Conservation (phyloP, 2,888 invertebrate species). For the Cerastis leucographa region DNA sequence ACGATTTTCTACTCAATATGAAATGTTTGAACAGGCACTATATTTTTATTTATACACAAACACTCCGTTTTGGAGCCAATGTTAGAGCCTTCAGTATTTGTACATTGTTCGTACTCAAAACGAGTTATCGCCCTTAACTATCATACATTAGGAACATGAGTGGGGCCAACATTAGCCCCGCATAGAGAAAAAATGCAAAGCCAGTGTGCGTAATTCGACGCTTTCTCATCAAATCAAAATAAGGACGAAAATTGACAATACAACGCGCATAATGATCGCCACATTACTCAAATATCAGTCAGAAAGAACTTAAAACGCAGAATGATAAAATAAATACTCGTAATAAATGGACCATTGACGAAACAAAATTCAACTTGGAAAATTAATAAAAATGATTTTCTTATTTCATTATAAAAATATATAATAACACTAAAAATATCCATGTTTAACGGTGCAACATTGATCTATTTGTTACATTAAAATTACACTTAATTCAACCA, state of each 20-base stretch:
- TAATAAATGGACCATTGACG: constrained; percentile 76
- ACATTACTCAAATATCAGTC: constrained; percentile 70
- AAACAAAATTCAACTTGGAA: constrained; percentile 74
- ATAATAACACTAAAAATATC: constrained; percentile 87
- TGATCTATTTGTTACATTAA: constrained; percentile 81
- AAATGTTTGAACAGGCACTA: constrained; percentile 68
- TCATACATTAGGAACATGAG: constrained; percentile 66
- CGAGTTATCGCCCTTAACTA: constrained; percentile 48
- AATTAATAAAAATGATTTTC: constrained; percentile 78
- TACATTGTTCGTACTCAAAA: constrained; percentile 61
- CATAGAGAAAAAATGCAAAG: constrained; percentile 60
- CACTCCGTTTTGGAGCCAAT: constrained; percentile 59
- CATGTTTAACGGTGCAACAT: constrained; percentile 85
- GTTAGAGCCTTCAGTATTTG: constrained; percentile 55
- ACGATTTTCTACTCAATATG: constrained; percentile 65
- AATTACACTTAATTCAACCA: constrained; percentile 71
- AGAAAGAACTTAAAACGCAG: constrained; percentile 65
- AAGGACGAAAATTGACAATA: constrained; percentile 66
- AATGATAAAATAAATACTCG: constrained; percentile 72
- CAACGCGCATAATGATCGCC: constrained; percentile 54
- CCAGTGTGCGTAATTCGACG: constrained; percentile 64
- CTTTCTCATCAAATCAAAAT: constrained; percentile 45
- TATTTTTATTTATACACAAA: constrained; percentile 55
- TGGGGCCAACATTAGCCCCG: constrained; percentile 48
- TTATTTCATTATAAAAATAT: constrained; percentile 87